phyloP scores from a whole-genome alignment of 2,888 invertebrate species.

The Meliscaeva auricollis region DNA sequence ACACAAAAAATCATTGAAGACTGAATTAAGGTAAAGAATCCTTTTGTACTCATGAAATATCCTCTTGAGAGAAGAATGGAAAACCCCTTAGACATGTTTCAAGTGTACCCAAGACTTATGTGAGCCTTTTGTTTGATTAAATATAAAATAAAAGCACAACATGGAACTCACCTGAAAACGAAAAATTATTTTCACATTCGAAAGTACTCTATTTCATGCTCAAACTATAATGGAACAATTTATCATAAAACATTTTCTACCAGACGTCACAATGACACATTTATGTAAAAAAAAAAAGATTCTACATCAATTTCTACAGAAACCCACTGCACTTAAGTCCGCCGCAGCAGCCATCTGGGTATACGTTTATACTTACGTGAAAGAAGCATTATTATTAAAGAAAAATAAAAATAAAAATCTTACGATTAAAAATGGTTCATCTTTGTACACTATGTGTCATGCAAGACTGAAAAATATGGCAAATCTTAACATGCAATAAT shows the following conservation, averaged over 20 bases:
- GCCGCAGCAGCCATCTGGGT: conserved; percentile 19
- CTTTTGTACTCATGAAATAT: background rate
- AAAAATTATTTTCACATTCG: conserved; percentile 6
- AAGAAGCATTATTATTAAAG: background rate
- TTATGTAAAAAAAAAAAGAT: conserved; percentile 24
- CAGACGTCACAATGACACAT: conserved; percentile 25
- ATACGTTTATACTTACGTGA: conserved; percentile 10
- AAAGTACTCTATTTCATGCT: conserved; percentile 22
- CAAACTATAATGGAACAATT: conserved; percentile 29
- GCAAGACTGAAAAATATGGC: conserved; percentile 37
- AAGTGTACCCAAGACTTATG: background rate
- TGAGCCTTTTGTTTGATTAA: background rate
- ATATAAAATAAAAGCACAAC: background rate
- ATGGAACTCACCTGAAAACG: conserved; percentile 5
- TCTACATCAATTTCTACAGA: conserved; percentile 30
- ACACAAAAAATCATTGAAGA: too few relatives aligned
- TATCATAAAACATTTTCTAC: conserved; percentile 33
- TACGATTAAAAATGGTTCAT: conserved; percentile 40
- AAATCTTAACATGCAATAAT: conserved; percentile 39
- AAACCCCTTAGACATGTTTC: background rate
- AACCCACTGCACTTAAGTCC: conserved; percentile 28
- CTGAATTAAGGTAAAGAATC: too few relatives aligned
- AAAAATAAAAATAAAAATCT: conserved; percentile 9
- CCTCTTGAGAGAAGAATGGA: background rate
- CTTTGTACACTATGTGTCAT: conserved; percentile 30